Evolutionary conservation across 1,140 invertebrate genomes (phyloP), one percentile per base, ranked within the genome.

Genomic region (Lineus longissimus): DNA sequence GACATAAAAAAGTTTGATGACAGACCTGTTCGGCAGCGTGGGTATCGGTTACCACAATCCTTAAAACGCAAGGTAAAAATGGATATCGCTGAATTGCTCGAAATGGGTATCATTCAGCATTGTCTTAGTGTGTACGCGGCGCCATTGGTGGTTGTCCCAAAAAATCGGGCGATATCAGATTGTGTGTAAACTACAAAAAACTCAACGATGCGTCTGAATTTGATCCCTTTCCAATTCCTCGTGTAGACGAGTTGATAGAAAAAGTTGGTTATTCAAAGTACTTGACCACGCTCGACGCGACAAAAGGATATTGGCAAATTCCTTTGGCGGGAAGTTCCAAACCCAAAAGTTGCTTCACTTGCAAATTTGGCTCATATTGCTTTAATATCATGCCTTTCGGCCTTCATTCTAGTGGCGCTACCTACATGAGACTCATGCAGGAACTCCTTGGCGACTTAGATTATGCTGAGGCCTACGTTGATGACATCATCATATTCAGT

Each of bases 101-200:
- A 65, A 19, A 62, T 76, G 47, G 77, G 78, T 23, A 71, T 81
- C 22, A 79, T 83, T 45, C 61, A 69, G 55, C 69, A 67, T 56
- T 72, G 76, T 47, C 62, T 66, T 60, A 79, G 76, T 22, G 76
- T 83, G 25, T 86, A 83, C 81, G 83, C 78, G 6, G 81, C 84
- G 2, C 84, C 84, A 2, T 68, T 86, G 22, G 84, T 86, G 0
- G 70, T 80, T 1, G 79, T 85, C 0, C 36, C 73, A 22, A 86
- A 86, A 58, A 73, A 1, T 74, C 85, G 66, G 81, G 79, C 11
- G 66, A 71, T n/a, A 66, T 82, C 33, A 64, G 84, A 23, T 74
- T 86, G 30, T 84, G 83, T 68, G 78, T 73, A 0, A 84, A 86
- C 73, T 86, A 81, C 73, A 82, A 72, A 17, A 63, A 60, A 19